These are phyloP conservation scores for Trichomalopsis sarcophagae DNA, from an alignment of 1,140 invertebrate genomes.

Conservation along the genomic window DNA sequence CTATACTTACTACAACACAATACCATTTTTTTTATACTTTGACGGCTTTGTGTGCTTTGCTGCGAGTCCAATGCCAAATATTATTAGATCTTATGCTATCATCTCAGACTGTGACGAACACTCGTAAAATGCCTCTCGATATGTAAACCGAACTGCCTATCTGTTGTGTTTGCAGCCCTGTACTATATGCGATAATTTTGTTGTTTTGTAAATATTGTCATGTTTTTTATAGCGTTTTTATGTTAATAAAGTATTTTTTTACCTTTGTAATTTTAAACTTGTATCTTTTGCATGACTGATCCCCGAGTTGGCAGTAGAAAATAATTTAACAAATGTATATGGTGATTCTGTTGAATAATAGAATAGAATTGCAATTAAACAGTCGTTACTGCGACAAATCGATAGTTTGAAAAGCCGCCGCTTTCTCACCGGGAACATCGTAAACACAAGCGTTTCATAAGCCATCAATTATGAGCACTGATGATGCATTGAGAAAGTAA, in stretches of 20 bases:
- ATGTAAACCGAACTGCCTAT: background rate
- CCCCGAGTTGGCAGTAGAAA: too few relatives aligned
- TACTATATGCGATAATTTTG: conserved; percentile 25
- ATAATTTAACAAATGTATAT: too few relatives aligned
- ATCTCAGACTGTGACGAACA: conserved; percentile 15
- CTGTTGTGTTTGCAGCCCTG: conserved; percentile 33
- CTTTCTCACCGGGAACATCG: too few relatives aligned
- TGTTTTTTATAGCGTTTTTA: conserved; percentile 14
- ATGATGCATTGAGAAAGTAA: conserved; percentile 24
- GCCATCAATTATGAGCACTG: conserved; percentile 21
- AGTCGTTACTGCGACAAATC: too few relatives aligned
- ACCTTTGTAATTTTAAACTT: background rate
- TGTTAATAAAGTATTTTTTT: conserved; percentile 41
- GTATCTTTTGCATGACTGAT: background rate
- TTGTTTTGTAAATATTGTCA: conserved; percentile 44
- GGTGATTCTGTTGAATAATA: too few relatives aligned
- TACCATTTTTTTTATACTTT: background rate
- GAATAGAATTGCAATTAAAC: too few relatives aligned
- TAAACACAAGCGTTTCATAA: too few relatives aligned
- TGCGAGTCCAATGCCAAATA: conserved; percentile 20
- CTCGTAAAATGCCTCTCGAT: background rate
- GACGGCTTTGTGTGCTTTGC: background rate
- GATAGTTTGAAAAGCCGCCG: too few relatives aligned
- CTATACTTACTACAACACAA: background rate
- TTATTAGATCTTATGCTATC: background rate